Percentiles rank a stretch among this genome's conserved stretches.
Evolutionary conservation across 2,888 invertebrate genomes (phyloP).

Genomic region (Trilocha varians): DNA sequence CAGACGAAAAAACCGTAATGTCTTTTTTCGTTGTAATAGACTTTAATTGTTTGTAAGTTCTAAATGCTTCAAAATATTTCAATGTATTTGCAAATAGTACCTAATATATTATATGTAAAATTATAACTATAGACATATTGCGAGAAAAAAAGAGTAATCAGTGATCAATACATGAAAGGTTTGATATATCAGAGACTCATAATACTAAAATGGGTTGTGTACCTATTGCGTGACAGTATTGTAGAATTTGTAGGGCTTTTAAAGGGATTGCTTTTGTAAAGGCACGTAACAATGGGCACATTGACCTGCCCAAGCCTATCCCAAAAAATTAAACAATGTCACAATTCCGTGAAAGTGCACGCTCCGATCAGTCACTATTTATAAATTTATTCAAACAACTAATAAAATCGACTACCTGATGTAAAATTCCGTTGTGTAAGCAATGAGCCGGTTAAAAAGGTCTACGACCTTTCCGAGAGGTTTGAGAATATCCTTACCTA

Average conservation of each 20-base stretch:
- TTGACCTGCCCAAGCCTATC: constrained; percentile 41
- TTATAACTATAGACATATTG: too few species aligned
- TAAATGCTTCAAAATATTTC: too few species aligned
- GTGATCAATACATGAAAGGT: too few species aligned
- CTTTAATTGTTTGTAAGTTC: too few species aligned
- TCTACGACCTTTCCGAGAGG: constrained; percentile 22
- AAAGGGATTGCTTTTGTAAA: constrained; percentile 42
- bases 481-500: constrained; percentile 32
- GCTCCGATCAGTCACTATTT: background rate
- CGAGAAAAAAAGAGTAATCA: too few species aligned
- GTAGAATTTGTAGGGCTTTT: constrained; percentile 37
- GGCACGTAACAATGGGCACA: constrained; percentile 37
- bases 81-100: too few species aligned
- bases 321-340: constrained; percentile 43
- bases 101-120: too few species aligned
- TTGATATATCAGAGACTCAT: too few species aligned
- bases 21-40: too few species aligned
- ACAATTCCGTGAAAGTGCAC: constrained; percentile 28
- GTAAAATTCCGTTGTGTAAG: background rate
- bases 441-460: constrained; percentile 15
- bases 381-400: background rate
- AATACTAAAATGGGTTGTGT: background rate
- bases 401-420: background rate
- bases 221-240: constrained; percentile 36
- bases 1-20: too few species aligned